phyloP scores from a whole-genome alignment of 2,888 invertebrate genomes.

The Sicus ferrugineus region DNA sequence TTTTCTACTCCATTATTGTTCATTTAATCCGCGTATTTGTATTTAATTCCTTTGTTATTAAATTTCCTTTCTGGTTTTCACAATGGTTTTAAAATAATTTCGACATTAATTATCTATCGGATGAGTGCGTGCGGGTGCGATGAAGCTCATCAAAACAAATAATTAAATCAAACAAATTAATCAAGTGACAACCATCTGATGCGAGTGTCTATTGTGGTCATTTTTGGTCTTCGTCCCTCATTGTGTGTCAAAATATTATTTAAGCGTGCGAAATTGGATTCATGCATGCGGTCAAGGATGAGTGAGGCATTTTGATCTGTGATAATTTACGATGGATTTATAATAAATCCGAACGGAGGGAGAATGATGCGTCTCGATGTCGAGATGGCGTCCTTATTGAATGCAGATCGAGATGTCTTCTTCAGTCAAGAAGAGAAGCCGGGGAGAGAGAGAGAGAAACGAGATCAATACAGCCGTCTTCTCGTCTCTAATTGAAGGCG shows the following conservation, averaged over 20 bases:
- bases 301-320: conserved; percentile 20
- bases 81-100: conserved; percentile 6
- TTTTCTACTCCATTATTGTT: conserved; percentile 13
- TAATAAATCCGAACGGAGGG: neutral
- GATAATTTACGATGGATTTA: conserved; percentile 18
- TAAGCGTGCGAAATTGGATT: conserved; percentile 25
- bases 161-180: conserved; percentile 27
- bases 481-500: too few relatives aligned
- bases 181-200: conserved; percentile 24
- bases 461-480: too few relatives aligned
- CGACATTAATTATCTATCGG: neutral
- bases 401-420: too few relatives aligned
- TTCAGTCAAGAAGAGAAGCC: too few relatives aligned
- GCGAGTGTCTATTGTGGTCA: conserved; percentile 13
- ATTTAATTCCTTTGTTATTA: conserved; percentile 20
- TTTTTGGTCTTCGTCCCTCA: conserved; percentile 9
- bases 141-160: conserved; percentile 5
- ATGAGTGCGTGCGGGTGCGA: conserved; percentile 6
- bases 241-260: conserved; percentile 8
- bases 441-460: too few relatives aligned
- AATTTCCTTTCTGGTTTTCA: conserved; percentile 31
- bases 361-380: neutral
- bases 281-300: conserved; percentile 20
- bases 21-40: conserved; percentile 3
- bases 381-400: too few relatives aligned